Base-by-base conservation (phyloP, 2,888 invertebrate genomes). In the Spisula solida region DNA sequence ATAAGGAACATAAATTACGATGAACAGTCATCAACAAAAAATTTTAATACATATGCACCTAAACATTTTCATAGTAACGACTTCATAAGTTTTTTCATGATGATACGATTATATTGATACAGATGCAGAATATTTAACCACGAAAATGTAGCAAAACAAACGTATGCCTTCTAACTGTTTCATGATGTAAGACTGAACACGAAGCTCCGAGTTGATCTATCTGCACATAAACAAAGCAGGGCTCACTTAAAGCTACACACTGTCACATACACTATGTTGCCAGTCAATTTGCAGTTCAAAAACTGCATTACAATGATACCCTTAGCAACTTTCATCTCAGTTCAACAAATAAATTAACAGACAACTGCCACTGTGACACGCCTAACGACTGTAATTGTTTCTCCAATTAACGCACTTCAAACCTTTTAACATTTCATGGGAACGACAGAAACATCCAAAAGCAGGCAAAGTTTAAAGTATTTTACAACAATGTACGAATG, bases 361-460 rank as follows among this genome's bases (percentile, higher is more conserved):
- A 80, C 47, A 47, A 80, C 80, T 80, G 80, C 80, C 80, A 80
- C 8, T 34, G 48, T 80, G 80, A 47, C 80, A 80, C 80, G 47
- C 47, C 80, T 80, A n/a, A 80, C 83, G n/a, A 75, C 70, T 75
- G 82, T 85, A 79, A 82, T 85, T 88, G 88, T 85, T 85, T 85
- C 75, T 70, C 41, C 81, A 88, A 85, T 85, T 85, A 82, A 85
- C 29, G n/a, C 75, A 75, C 85, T 85, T 84, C 81, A 88, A 81
- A 70, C 85, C 88, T 88, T 88, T 88, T 82, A 85, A 79, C 56
- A 56, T 78, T 84, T 34, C 51, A 75, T 29, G 83, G 29, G 70
- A 51, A 83, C 47, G 20, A 47, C 47, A 14, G 80, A 34, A 25
- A 80, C 80, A 80, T n/a, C 80, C 80, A 80, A 80, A 80, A 18